Conservation (phyloP, 2,888 invertebrate genomes). For the Heliconius sara region DNA sequence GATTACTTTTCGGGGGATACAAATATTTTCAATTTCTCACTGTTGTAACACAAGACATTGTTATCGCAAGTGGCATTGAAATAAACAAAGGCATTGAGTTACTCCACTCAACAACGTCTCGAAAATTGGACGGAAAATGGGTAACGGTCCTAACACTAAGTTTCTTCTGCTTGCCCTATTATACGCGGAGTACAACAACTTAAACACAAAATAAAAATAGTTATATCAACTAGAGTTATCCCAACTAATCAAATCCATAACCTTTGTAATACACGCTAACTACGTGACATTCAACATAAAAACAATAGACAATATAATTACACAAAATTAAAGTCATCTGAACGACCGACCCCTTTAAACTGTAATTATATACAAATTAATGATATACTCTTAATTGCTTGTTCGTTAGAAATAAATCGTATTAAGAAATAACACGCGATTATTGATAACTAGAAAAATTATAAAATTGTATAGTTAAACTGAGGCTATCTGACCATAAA, state of each 20-base stretch:
- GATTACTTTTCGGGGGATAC: too few relatives aligned
- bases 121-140: too few relatives aligned
- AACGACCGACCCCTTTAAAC: not conserved
- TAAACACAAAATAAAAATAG: not conserved
- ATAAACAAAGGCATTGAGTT: too few relatives aligned
- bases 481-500: too few relatives aligned
- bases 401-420: not conserved
- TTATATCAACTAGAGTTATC: not conserved
- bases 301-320: not conserved
- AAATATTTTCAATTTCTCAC: too few relatives aligned
- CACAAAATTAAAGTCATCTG: not conserved
- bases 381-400: not conserved
- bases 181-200: too few relatives aligned
- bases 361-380: not conserved
- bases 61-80: too few relatives aligned
- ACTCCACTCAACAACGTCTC: too few relatives aligned
- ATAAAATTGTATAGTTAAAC: too few relatives aligned
- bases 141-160: too few relatives aligned
- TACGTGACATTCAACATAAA: not conserved
- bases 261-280: not conserved
- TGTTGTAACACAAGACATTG: too few relatives aligned
- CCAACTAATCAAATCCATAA: not conserved
- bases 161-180: too few relatives aligned
- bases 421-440: constrained; percentile 1
- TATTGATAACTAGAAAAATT: not conserved